Base-by-base conservation (phyloP, 2,888 invertebrate genomes). In the Drosophila nr. perissopoda region DNA sequence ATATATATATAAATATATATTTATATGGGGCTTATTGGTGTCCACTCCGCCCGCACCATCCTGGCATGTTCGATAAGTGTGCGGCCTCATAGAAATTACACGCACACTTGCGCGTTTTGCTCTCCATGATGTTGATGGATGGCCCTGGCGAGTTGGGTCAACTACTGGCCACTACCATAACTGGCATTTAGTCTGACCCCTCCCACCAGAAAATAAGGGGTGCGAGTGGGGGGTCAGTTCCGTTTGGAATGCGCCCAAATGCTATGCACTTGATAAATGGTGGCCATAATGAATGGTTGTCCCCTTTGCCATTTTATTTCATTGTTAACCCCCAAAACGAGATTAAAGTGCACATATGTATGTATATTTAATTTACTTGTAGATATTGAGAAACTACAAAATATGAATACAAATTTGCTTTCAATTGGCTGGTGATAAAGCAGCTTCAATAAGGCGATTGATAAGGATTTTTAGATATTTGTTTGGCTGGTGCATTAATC, bases 1-100 rank as follows among this genome's bases (percentile, higher is more conserved):
- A 6, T 7, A 18, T 18, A 4, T 38, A 18, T 38, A 38, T 38
- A 18, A 18, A 40, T 40, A 38, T 18, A 18, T 38, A 8, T 38
- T 18, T 38, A 18, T 38, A 8, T 38, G 25, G 45, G 4, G 27
- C 3, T 16, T 49, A 65, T 66, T 48, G 78, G 76, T 78, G 59
- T 56, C 34, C 42, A 6, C 16, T 31, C n/a, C 33, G 21, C 2
- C 38, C 16, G 2, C 40, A 2, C 16, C 33, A 33, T 33, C 40
- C 5, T 27, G 29, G 57, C 48, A 42, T 34, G 69, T 77, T 78
- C 79, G 82, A 82, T 80, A 80, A 82, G 82, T 82, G 79, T 82
- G 79, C 78, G 82, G 78, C 81, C 78, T 63, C 62, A 63, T 69
- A 73, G 60, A 78, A 78, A 78, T 78, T 78, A 78, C 78, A 78